Conservation (phyloP, 2,113 vertebrate genomes). For the Menidia beryllina region DNA sequence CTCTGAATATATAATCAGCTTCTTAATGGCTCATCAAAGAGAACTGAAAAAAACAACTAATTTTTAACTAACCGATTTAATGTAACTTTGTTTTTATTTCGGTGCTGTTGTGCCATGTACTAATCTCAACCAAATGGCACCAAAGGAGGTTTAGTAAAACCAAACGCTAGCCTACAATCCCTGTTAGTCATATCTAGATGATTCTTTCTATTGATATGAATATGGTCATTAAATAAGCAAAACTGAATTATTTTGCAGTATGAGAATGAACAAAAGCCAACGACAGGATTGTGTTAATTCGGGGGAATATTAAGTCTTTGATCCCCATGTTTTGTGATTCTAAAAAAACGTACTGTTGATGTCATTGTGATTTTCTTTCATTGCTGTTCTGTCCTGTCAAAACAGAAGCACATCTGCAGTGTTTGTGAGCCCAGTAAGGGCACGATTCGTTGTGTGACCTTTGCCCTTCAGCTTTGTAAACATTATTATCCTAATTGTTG, state of each 20-base stretch:
- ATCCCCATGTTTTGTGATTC: conserved; percentile 39
- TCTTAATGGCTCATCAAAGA: background rate
- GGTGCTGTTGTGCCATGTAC: conserved; percentile 25
- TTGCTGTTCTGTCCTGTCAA: conserved; percentile 42
- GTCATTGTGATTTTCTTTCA: conserved; percentile 60
- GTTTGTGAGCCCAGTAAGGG: conserved; percentile 61
- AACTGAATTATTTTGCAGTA: conserved; percentile 2
- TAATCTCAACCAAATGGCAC: conserved; percentile 43
- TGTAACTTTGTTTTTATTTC: conserved; percentile 26
- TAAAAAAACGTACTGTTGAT: conserved; percentile 48
- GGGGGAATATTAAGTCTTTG: conserved; percentile 20
- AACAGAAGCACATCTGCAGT: conserved; percentile 65
- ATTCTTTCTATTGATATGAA: background rate
- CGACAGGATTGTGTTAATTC: conserved; percentile 38
- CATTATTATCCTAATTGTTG: conserved; percentile 65
- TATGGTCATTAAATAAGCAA: conserved; percentile 1
- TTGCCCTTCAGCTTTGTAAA: conserved; percentile 62
- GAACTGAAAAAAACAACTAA: conserved; percentile 14
- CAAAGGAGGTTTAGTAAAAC: conserved; percentile 40
- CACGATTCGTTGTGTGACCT: conserved; percentile 50
- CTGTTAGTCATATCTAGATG: conserved; percentile 14
- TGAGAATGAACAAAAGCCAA: conserved; percentile 30
- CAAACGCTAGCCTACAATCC: conserved; percentile 30
- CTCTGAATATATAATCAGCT: conserved; percentile 18
- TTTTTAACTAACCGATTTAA: conserved; percentile 3